Conservation (phyloP, 2,888 invertebrate genomes). For the Zonitis immaculata region DNA sequence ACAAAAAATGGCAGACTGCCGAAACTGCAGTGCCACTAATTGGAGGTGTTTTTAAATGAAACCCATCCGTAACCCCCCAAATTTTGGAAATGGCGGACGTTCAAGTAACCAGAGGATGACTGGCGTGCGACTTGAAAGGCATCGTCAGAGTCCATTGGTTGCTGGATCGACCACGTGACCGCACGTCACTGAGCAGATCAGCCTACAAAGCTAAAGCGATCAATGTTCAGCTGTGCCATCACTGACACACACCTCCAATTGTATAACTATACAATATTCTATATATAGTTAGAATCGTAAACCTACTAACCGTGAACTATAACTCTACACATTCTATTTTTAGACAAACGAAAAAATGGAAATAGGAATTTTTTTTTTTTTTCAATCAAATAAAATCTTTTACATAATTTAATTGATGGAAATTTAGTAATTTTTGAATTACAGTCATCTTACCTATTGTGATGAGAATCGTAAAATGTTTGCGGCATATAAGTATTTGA, state of each 20-base stretch:
- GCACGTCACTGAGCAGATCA: conserved; percentile 62
- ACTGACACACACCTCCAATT: conserved; percentile 57
- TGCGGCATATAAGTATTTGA: conserved; percentile 30
- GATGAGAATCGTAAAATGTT: conserved; percentile 24
- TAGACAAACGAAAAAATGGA: too few species aligned
- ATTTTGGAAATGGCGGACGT: conserved; percentile 62
- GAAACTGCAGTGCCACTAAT: conserved; percentile 52
- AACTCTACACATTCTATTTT: conserved; percentile 1
- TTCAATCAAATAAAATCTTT: too few species aligned
- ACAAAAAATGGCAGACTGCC: conserved; percentile 52
- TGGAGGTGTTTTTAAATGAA: conserved; percentile 56
- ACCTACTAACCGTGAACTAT: conserved; percentile 9
- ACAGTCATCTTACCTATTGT: conserved; percentile 26
- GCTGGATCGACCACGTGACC: conserved; percentile 59
- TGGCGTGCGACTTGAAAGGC: conserved; percentile 52
- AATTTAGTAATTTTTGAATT: too few species aligned
- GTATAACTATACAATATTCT: conserved; percentile 6
- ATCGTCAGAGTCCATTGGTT: conserved; percentile 55
- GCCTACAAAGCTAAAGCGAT: conserved; percentile 55
- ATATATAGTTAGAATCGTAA: conserved; percentile 21
- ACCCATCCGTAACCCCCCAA: conserved; percentile 56
- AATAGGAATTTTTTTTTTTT: too few species aligned
- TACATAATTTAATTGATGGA: too few species aligned
- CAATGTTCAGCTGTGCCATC: conserved; percentile 61
- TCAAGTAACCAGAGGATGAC: conserved; percentile 55